Conservation (phyloP, 2,113 vertebrate species). For the Cryptomyrus ogoouensis region DNA sequence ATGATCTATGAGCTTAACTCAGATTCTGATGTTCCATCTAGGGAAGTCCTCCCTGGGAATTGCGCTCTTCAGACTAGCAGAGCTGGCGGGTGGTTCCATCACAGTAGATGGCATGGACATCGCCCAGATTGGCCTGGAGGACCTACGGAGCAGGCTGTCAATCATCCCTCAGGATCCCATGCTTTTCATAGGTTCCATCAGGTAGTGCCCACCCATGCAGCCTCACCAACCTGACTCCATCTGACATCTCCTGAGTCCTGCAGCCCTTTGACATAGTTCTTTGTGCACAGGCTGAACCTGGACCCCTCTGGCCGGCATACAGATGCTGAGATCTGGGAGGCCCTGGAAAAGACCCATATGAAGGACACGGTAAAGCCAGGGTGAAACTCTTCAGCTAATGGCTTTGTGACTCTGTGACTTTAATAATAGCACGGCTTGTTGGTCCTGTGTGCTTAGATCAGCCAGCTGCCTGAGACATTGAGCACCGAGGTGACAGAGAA, state of each 20-base stretch:
- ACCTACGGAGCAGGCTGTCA: slow-evolving; percentile 68
- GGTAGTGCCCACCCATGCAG: slow-evolving; percentile 42
- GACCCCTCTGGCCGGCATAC: slow-evolving; percentile 64
- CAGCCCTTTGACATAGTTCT: background rate
- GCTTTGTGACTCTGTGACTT: background rate
- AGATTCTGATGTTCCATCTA: slow-evolving; percentile 18
- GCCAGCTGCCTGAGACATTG: slow-evolving; percentile 60
- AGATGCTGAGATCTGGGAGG: slow-evolving; percentile 66
- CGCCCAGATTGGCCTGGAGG: slow-evolving; percentile 59
- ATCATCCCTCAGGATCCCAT: slow-evolving; percentile 74
- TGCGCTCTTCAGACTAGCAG: slow-evolving; percentile 66
- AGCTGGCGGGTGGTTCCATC: slow-evolving; percentile 63
- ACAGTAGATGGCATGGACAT: slow-evolving; percentile 64
- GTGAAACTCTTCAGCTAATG: background rate
- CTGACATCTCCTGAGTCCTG: background rate
- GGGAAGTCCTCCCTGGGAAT: slow-evolving; percentile 70
- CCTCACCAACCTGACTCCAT: background rate
- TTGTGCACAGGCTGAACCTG: slow-evolving; percentile 59
- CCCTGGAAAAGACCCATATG: slow-evolving; percentile 64
- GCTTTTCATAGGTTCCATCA: slow-evolving; percentile 67
- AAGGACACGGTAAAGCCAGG: slow-evolving; percentile 60
- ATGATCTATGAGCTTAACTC: background rate
- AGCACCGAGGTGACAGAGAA: slow-evolving; percentile 67
- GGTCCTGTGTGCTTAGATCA: slow-evolving; percentile 48
- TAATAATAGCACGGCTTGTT: background rate